A percentile compares a stretch with the other conserved stretches of the same genome.
These are phyloP conservation scores for Diarsia brunnea DNA, from an alignment of 2,888 invertebrate species.

Conservation along the genomic window DNA sequence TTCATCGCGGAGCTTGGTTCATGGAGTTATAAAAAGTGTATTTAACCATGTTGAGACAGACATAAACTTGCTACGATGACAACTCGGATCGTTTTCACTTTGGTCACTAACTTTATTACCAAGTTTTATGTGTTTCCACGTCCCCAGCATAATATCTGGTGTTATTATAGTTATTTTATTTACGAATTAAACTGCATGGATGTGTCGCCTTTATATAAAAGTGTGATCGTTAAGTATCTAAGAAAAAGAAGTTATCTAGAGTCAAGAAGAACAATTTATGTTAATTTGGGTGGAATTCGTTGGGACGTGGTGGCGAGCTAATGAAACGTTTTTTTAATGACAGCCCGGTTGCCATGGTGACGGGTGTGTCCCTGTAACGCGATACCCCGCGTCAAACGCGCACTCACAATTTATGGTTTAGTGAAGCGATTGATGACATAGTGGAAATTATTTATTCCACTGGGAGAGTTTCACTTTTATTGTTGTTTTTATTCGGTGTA, in stretches of 20 bases:
- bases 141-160: constrained; percentile 56
- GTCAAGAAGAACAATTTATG: constrained; percentile 59
- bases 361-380: constrained; percentile 76
- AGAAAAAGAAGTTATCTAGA: constrained; percentile 54
- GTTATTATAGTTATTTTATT: constrained; percentile 71
- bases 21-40: constrained; percentile 78
- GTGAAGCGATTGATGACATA: constrained; percentile 86
- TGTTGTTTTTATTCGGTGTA: constrained; percentile 74
- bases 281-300: constrained; percentile 61
- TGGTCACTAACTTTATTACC: constrained; percentile 79
- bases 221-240: constrained; percentile 38
- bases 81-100: constrained; percentile 83
- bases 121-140: constrained; percentile 65
- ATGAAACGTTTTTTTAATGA: constrained; percentile 71
- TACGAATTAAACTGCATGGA: constrained; percentile 54
- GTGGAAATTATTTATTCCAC: constrained; percentile 84
- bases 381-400: constrained; percentile 79
- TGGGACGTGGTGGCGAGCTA: constrained; percentile 55
- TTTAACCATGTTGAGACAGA: constrained; percentile 76
- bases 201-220: constrained; percentile 32
- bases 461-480: constrained; percentile 78
- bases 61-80: constrained; percentile 85
- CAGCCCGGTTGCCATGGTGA: constrained; percentile 74
- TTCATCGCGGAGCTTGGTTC: constrained; percentile 61
- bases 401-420: constrained; percentile 83